Evolutionary conservation across 2,888 invertebrate species (phyloP).

Genomic region (Sphinx pinastri): DNA sequence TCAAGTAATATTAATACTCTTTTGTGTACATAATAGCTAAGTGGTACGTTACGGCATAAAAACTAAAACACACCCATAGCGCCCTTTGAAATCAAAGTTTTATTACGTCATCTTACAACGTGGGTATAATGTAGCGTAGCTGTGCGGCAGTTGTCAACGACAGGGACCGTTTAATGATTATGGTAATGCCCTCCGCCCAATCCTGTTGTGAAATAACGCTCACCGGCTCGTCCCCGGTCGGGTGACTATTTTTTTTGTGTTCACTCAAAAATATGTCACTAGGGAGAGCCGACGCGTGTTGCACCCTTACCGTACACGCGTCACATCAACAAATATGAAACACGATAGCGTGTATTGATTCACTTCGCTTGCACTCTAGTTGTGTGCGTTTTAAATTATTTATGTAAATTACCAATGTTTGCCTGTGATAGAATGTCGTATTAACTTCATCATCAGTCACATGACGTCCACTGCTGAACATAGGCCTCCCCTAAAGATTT

Average conservation of each 20-base stretch:
- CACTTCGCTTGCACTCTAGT: slow-evolving; percentile 18
- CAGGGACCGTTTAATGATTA: slow-evolving; percentile 60
- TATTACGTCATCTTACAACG: slow-evolving; percentile 13
- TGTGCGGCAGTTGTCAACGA: slow-evolving; percentile 47
- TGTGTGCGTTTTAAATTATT: slow-evolving; percentile 13
- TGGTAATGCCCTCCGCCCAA: slow-evolving; percentile 55
- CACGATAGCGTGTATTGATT: slow-evolving; percentile 38
- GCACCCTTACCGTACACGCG: slow-evolving; percentile 39
- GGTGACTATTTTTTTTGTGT: slow-evolving; percentile 52
- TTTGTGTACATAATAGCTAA: background rate
- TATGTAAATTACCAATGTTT: slow-evolving; percentile 7
- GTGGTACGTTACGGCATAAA: background rate
- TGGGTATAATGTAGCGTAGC: slow-evolving; percentile 10
- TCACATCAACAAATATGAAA: slow-evolving; percentile 41
- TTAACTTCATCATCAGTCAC: too few relatives aligned
- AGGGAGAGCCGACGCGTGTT: slow-evolving; percentile 41
- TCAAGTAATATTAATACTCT: background rate
- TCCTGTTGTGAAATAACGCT: slow-evolving; percentile 34
- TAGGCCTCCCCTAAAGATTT: too few relatives aligned
- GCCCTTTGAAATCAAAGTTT: slow-evolving; percentile 21
- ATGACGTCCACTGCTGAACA: too few relatives aligned
- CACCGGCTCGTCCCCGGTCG: slow-evolving; percentile 43
- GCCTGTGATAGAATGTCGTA: slow-evolving; percentile 12
- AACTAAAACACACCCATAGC: background rate
- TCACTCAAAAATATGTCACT: slow-evolving; percentile 68